Base-by-base conservation (phyloP, 2,113 vertebrate species). In the Bubo blakistoni region DNA sequence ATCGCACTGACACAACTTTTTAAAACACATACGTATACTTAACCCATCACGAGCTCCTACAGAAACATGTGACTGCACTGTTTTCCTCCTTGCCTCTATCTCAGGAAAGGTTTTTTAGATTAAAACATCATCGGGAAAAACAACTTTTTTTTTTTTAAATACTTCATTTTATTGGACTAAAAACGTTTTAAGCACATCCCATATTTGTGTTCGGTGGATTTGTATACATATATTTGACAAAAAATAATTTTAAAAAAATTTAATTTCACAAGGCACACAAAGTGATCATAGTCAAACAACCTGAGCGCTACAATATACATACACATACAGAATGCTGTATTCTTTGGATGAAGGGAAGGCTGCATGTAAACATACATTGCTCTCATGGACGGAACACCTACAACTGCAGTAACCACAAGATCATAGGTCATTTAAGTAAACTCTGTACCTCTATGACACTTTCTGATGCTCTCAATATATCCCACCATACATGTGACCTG, bases 131-230 rank as follows among this genome's bases (percentile, higher is more conserved):
- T 3, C 66, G 40, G 62, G 58, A 42, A 96, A 97, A 94, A 24
- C 10, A 80, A 30, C 54, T 91, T 79, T 87, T 65, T 71, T 84
- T n/a, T 47, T 83, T 88, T 90, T 47, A 93, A 86, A 87, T 25
- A 83, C 9, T 36, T 52, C 26, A 14, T 36, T 73, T 78, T 92
- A 62, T 76, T 92, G 59, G 49, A 87, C 70, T 86, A 82, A 47
- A 94, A 63, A 30, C 18, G 5, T 42, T 73, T 88, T 61, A 34
- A 90, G 65, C 6, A 10, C 3, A 2, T 40, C 10, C 7, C 18
- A 20, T 29, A 36, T 54, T 61, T 73, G 29, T 22, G 26, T 83
- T 81, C 29, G 6, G 63, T 32, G 26, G 55, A n/a, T 19, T 55
- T 22, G 3, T 24, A 58, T 4, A 22, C 3, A 25, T 6, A 16